These are phyloP conservation scores for Phainopepla nitens DNA, from an alignment of 2,113 vertebrate species.

Conservation along the genomic window DNA sequence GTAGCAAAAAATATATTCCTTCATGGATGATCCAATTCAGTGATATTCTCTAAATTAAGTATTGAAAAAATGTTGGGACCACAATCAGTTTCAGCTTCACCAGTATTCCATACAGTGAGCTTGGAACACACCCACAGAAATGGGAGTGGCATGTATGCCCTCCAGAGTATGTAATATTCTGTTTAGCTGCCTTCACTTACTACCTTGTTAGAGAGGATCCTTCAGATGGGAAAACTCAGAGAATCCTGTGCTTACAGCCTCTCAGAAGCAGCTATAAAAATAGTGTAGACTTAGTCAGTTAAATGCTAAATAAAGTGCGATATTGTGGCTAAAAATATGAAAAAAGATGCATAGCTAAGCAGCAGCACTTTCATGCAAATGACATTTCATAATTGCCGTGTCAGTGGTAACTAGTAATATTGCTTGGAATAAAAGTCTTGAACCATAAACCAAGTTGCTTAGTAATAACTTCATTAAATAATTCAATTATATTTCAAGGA, in stretches of 20 bases:
- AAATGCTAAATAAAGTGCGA: not conserved
- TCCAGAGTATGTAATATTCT: not conserved
- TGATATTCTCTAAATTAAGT: not conserved
- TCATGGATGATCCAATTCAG: not conserved
- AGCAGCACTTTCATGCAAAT: not conserved
- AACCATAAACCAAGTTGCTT: not conserved
- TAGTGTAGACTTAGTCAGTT: not conserved
- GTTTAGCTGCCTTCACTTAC: not conserved
- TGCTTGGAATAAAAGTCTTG: not conserved
- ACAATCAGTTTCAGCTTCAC: not conserved
- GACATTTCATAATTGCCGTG: not conserved
- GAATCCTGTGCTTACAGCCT: not conserved
- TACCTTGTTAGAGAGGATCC: not conserved
- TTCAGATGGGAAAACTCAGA: not conserved
- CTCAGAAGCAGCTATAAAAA: not conserved
- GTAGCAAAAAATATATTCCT: not conserved
- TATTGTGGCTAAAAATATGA: not conserved
- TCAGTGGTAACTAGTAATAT: not conserved
- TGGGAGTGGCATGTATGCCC: not conserved
- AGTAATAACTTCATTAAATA: not conserved
- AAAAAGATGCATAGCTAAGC: not conserved
- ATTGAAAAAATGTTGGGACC: not conserved
- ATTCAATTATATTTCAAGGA: not conserved
- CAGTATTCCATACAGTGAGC: accelerated
- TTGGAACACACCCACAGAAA: not conserved